These are phyloP conservation scores for Drosophila hamatofila DNA, from an alignment of 2,888 invertebrate species.

Conservation along the genomic window DNA sequence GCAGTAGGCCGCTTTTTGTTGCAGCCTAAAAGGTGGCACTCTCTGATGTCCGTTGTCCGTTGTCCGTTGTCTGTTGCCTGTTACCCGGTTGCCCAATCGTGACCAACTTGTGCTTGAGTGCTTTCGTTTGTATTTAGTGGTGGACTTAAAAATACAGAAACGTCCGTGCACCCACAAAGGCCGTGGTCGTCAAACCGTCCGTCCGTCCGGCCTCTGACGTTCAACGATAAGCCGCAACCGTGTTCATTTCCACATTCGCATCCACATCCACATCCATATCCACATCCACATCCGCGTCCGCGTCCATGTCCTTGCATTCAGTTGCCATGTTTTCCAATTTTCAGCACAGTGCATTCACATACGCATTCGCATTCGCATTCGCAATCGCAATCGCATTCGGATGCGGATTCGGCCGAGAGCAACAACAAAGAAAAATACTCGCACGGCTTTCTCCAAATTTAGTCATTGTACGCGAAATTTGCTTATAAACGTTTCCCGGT, in stretches of 20 bases:
- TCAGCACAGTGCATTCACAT: constrained; percentile 63
- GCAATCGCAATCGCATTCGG: constrained; percentile 56
- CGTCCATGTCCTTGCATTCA: constrained; percentile 48
- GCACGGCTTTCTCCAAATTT: constrained; percentile 69
- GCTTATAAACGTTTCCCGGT: constrained; percentile 69
- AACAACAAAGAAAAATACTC: constrained; percentile 68
- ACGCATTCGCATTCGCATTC: constrained; percentile 58
- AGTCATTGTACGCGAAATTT: constrained; percentile 82
- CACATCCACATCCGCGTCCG: constrained; percentile 14
- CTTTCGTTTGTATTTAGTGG: constrained; percentile 85
- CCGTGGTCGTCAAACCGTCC: constrained; percentile 63
- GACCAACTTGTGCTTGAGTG: constrained; percentile 83
- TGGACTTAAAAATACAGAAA: constrained; percentile 83
- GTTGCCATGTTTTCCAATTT: constrained; percentile 76
- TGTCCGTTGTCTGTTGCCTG: constrained; percentile 24
- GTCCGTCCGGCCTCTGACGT: constrained; percentile 55
- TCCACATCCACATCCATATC: too few relatives aligned
- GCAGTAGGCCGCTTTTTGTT: constrained; percentile 56
- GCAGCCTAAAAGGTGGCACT: constrained; percentile 36
- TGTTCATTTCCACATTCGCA: constrained; percentile 28
- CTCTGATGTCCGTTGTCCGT: constrained; percentile 13
- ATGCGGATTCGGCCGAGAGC: constrained; percentile 53
- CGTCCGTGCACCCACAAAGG: constrained; percentile 63
- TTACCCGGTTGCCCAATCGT: constrained; percentile 64
- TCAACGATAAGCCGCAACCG: constrained; percentile 67